phyloP scores from a whole-genome alignment of 2,888 invertebrate species.

The Epirrhoe tristata region DNA sequence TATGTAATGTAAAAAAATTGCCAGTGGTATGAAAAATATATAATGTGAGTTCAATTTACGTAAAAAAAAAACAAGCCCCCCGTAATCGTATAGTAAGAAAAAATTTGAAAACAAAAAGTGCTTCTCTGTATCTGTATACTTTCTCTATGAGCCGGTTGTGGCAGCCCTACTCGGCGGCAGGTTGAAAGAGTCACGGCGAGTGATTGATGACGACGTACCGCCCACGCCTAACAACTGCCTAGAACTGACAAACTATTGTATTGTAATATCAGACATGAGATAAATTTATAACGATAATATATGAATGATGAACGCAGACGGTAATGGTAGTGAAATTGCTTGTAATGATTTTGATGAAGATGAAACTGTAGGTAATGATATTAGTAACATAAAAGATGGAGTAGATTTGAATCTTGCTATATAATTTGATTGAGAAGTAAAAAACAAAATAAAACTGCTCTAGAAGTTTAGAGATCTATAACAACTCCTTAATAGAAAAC shows the following conservation, averaged over 20 bases:
- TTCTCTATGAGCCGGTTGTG: slow-evolving; percentile 33
- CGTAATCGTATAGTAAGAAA: no score
- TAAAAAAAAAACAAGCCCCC: no score
- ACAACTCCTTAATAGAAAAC: slow-evolving; percentile 65
- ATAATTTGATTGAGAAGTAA: background rate
- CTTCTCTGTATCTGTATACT: background rate
- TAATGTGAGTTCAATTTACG: no score
- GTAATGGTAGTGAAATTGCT: slow-evolving; percentile 7
- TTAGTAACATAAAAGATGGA: slow-evolving; percentile 1
- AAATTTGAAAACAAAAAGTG: background rate
- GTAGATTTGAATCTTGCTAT: background rate
- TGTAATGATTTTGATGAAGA: background rate
- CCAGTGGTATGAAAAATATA: no score
- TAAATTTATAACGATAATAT: slow-evolving; percentile 31
- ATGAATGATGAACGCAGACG: slow-evolving; percentile 13
- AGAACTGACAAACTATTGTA: slow-evolving; percentile 78
- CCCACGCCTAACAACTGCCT: slow-evolving; percentile 76
- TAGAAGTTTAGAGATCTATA: slow-evolving; percentile 54
- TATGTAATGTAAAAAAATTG: no score
- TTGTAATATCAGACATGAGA: slow-evolving; percentile 50
- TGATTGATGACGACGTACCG: slow-evolving; percentile 80
- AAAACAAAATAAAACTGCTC: slow-evolving; percentile 36
- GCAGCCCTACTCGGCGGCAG: slow-evolving; percentile 66
- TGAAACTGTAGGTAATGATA: background rate
- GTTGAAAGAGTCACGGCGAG: slow-evolving; percentile 82